Conservation (phyloP, 2,888 invertebrate species). For the Drosophila testacea region DNA sequence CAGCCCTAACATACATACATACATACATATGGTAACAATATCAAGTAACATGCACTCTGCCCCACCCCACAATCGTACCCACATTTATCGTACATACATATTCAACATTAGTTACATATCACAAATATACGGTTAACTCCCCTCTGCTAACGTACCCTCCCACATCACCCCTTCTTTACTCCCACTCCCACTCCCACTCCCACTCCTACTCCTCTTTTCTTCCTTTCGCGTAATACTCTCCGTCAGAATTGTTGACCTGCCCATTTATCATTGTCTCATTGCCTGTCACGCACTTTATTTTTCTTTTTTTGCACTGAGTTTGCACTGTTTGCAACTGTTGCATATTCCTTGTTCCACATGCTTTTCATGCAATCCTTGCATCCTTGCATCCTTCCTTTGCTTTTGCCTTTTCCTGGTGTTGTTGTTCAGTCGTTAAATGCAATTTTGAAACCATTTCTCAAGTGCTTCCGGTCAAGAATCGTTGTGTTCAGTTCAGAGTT, state of each 20-base stretch:
- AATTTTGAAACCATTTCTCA: slow-evolving; percentile 68
- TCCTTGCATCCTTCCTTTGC: too few species aligned
- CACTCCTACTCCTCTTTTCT: neutral
- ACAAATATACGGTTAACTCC: slow-evolving; percentile 45
- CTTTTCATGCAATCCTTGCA: too few species aligned
- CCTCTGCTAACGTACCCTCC: slow-evolving; percentile 3
- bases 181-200: neutral
- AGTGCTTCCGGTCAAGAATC: slow-evolving; percentile 25
- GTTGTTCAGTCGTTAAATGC: slow-evolving; percentile 55
- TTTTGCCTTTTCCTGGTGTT: neutral
- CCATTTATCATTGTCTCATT: slow-evolving; percentile 13
- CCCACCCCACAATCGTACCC: slow-evolving; percentile 1
- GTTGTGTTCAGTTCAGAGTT: slow-evolving; percentile 11
- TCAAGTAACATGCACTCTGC: slow-evolving; percentile 17
- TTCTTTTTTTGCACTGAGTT: neutral
- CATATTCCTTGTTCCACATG: too few species aligned
- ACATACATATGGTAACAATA: slow-evolving; percentile 28
- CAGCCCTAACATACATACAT: slow-evolving; percentile 10
- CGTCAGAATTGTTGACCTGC: neutral
- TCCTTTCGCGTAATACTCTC: neutral
- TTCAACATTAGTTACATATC: slow-evolving; percentile 61
- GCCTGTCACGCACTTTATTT: neutral
- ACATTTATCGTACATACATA: slow-evolving; percentile 42
- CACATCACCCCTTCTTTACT: too few species aligned
- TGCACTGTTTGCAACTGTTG: neutral